Evolutionary conservation across 2,113 vertebrate genomes (phyloP).

Genomic region (Macroglossus sobrinus): DNA sequence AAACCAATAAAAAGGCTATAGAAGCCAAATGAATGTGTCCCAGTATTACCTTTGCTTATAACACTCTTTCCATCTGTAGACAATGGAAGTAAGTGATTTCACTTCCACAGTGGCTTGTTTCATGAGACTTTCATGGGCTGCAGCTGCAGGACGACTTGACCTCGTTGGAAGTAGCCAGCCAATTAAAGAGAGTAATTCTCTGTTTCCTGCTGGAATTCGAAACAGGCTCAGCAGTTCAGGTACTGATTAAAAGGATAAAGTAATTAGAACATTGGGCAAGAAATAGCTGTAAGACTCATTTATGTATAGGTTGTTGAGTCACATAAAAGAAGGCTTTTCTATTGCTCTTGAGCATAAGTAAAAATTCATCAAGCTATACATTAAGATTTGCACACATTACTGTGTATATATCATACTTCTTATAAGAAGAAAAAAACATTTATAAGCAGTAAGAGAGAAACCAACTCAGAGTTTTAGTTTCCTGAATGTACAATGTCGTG

Average conservation of each 20-base stretch:
- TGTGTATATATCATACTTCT: not conserved
- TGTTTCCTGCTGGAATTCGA: slow-evolving; percentile 92
- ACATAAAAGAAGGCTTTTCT: not conserved
- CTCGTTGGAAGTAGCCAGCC: slow-evolving; percentile 97
- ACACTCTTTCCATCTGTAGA: slow-evolving; percentile 81
- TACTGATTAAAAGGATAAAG: slow-evolving; percentile 62
- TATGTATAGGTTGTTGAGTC: not conserved
- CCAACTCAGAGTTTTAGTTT: not conserved
- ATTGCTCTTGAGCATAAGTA: not conserved
- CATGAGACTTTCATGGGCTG: slow-evolving; percentile 98
- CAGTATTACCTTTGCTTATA: not conserved
- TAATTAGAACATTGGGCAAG: not conserved
- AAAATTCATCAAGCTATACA: not conserved
- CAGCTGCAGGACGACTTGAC: slow-evolving; percentile 95
- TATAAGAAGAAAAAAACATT: not conserved
- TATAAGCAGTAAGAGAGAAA: not conserved
- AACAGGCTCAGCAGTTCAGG: slow-evolving; percentile 98
- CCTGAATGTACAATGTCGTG: not conserved
- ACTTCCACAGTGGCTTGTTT: slow-evolving; percentile 98
- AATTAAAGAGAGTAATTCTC: slow-evolving; percentile 94
- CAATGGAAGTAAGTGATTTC: slow-evolving; percentile 98
- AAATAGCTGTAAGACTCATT: not conserved
- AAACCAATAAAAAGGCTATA: not conserved
- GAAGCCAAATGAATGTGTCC: not conserved
- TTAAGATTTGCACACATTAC: not conserved